Percentiles rank a stretch among this genome's conserved stretches.
These are phyloP conservation scores for Drosophila grimshawi DNA, from an alignment of 1,140 invertebrate genomes.

Conservation along the genomic window DNA sequence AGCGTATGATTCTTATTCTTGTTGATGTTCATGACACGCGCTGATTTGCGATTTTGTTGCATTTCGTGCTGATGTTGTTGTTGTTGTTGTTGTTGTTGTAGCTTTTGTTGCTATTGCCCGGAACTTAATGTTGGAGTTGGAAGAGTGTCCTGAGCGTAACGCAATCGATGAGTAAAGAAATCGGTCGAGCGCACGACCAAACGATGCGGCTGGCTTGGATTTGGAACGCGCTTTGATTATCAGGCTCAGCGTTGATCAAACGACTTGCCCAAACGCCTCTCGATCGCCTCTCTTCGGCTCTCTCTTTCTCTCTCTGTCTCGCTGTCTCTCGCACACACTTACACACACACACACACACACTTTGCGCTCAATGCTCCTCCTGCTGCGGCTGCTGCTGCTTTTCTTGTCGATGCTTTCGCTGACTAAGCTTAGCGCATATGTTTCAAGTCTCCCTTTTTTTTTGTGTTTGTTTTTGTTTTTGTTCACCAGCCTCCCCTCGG, in stretches of 20 bases:
- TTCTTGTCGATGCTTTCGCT: conserved; percentile 23
- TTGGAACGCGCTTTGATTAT: conserved; percentile 72
- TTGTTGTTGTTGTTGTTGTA: conserved; percentile 3
- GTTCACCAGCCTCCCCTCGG: neutral
- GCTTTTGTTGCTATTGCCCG: conserved; percentile 14
- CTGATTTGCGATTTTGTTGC: conserved; percentile 53
- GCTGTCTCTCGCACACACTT: neutral
- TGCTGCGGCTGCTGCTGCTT: conserved; percentile 9
- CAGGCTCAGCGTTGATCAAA: conserved; percentile 53
- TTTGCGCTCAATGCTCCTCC: neutral
- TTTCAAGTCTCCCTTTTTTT: conserved; percentile 10
- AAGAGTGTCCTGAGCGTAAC: neutral
- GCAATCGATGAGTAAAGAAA: conserved; percentile 17
- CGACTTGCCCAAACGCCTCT: conserved; percentile 41
- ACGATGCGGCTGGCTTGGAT: conserved; percentile 75
- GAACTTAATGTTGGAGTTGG: conserved; percentile 1
- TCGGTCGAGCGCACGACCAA: conserved; percentile 43
- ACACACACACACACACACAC: neutral
- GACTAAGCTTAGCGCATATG: conserved; percentile 27
- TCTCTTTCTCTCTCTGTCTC: conserved; percentile 10
- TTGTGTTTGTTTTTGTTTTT: conserved; percentile 2
- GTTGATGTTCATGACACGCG: conserved; percentile 36
- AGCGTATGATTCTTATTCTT: conserved; percentile 30
- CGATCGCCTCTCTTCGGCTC: conserved; percentile 19
- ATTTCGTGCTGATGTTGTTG: conserved; percentile 47